Conservation (phyloP, 2,888 invertebrate genomes). For the Imbricaverruca yamaguchii region DNA sequence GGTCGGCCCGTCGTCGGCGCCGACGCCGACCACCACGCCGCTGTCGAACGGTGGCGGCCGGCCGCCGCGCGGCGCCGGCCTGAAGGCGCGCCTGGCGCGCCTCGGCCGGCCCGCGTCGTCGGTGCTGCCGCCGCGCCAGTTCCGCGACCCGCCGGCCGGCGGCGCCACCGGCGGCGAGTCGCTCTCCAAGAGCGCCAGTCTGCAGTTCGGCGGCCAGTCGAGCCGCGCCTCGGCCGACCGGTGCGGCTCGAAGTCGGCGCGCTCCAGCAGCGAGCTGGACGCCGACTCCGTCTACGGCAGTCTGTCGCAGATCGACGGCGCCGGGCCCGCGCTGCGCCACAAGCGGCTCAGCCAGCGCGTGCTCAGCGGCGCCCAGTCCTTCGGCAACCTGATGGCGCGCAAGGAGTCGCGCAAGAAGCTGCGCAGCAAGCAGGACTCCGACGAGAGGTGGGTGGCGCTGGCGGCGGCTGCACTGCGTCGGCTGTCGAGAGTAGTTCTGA, state of each 20-base stretch:
- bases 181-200: constrained; percentile 2
- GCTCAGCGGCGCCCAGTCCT: constrained; percentile 10
- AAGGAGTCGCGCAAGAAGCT: constrained; percentile 11
- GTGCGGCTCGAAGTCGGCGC: neutral
- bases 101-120: neutral
- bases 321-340: neutral
- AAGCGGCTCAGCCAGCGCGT: constrained; percentile 14
- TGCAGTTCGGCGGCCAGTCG: neutral
- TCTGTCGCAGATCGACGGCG: neutral
- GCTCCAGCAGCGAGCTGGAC: neutral
- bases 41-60: neutral
- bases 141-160: constrained; percentile 4
- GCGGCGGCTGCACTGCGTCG: too few relatives aligned
- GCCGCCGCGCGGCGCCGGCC: constrained; percentile 1
- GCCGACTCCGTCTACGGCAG: neutral
- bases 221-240: neutral
- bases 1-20: neutral
- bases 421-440: neutral
- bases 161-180: constrained; percentile 3
- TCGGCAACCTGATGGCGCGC: neutral
- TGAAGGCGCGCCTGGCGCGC: constrained; percentile 3
- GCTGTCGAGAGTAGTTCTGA: too few relatives aligned
- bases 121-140: neutral
- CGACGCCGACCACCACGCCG: neutral
- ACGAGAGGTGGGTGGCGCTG: neutral